Base-by-base conservation (phyloP, 2,113 vertebrate species). In the Phalacrocorax carbo region DNA sequence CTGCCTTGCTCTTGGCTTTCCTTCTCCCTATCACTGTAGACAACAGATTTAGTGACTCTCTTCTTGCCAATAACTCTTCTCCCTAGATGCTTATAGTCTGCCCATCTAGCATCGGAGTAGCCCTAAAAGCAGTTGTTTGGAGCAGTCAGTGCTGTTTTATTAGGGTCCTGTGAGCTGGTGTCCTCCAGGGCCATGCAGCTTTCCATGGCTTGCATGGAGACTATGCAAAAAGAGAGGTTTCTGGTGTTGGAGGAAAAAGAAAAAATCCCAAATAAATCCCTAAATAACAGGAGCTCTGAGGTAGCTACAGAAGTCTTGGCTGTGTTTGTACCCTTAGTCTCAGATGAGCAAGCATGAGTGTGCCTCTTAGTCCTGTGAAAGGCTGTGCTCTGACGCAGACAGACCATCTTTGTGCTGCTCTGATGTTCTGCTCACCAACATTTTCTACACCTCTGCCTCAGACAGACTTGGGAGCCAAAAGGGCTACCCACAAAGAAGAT, bases 381-480 rank as follows among this genome's bases (percentile, higher is more conserved):
- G 55, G 32, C 73, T 89, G 61, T 1, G 10, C 57, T 58, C 38
- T 6, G 1, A 84, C 73, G 69, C 60, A 93, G 40, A 90, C 89
- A 92, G 89, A 70, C 69, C 1, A 15, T 32, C 93, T 86, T 96
- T 95, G 90, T 86, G 60, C 46, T 82, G 54, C 60, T 81, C 79
- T 52, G 42, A 64, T 90, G 86, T 62, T 71, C 82, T 94, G 55
- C 40, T 23, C 81, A 93, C 64, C 77, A 95, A 73, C 38, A 20
- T 64, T 85, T 91, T 78, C 77, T 95, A 30, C 73, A 61, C 40
- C 57, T 94, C 81, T 85, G 87, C 73, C 89, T 85, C 93, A 95
- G 95, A 93, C 49, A 72, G 52, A n/a, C 38, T 48, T 25, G 49
- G 70, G 81, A 97, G 82, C 88, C 89, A 96, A 88, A 84, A 93